Percentiles rank a stretch among this genome's conserved stretches.
Conservation (phyloP, 2,888 invertebrate species). For the Melinaea marsaeus region DNA sequence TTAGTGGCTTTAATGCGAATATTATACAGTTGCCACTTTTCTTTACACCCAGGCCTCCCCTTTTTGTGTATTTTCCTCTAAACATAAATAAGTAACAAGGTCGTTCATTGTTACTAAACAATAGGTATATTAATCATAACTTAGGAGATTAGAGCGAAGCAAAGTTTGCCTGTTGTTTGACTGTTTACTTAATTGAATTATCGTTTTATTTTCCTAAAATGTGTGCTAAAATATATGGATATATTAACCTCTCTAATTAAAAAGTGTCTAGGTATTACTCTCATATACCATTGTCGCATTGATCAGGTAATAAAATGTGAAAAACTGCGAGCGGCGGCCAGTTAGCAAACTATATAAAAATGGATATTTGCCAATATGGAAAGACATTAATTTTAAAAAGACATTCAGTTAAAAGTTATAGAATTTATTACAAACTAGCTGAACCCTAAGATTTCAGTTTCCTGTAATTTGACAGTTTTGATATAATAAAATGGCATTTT, state of each 20-base stretch:
- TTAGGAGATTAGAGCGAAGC: slow-evolving; percentile 11
- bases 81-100: slow-evolving; percentile 31
- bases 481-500: neutral
- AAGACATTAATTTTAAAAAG: slow-evolving; percentile 26
- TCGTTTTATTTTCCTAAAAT: neutral
- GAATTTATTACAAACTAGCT: slow-evolving; percentile 4
- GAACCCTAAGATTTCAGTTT: slow-evolving; percentile 3
- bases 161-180: slow-evolving; percentile 1
- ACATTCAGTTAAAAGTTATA: slow-evolving; percentile 29
- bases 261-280: neutral
- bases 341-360: slow-evolving; percentile 17
- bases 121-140: slow-evolving; percentile 19
- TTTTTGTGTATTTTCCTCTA: slow-evolving; percentile 26
- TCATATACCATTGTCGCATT: slow-evolving; percentile 2
- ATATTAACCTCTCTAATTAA: neutral
- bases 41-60: slow-evolving; percentile 30
- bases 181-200: neutral
- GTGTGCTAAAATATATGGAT: neutral
- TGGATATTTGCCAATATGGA: slow-evolving; percentile 30
- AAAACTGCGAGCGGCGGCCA: slow-evolving; percentile 18
- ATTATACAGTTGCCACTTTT: slow-evolving; percentile 60
- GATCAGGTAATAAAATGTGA: slow-evolving; percentile 25
- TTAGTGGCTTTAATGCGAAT: slow-evolving; percentile 68
- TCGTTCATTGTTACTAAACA: slow-evolving; percentile 21
- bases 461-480: neutral